Conservation (phyloP, 2,888 invertebrate species). For the Drosophila neutralis region DNA sequence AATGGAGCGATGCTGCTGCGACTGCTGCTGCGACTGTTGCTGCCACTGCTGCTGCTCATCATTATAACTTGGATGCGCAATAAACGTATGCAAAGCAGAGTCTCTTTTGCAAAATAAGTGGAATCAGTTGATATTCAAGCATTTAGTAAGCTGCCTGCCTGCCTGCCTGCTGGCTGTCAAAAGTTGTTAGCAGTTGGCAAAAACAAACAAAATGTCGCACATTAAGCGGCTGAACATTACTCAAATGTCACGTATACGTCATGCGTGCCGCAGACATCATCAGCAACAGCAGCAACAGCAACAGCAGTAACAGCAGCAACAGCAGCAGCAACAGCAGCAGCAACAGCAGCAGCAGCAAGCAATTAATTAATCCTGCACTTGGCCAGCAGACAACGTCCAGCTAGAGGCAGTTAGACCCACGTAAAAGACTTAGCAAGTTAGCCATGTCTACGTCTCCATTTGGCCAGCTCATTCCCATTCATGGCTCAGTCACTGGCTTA, state of each 20-base stretch:
- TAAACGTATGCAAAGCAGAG: constrained; percentile 57
- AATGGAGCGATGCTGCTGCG: constrained; percentile 36
- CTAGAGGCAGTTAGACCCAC: constrained; percentile 43
- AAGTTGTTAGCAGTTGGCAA: constrained; percentile 52
- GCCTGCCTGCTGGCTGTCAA: constrained; percentile 36
- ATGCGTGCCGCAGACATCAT: constrained; percentile 57
- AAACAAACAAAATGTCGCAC: constrained; percentile 79
- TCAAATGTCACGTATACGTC: constrained; percentile 80
- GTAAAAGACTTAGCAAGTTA: constrained; percentile 36
- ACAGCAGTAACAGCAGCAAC: constrained; percentile 10
- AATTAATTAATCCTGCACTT: constrained; percentile 79
- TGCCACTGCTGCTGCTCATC: constrained; percentile 61
- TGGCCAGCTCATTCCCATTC: constrained; percentile 60
- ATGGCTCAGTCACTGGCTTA: constrained; percentile 63
- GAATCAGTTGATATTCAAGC: constrained; percentile 47
- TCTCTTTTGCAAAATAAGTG: constrained; percentile 29
- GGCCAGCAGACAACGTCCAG: constrained; percentile 51
- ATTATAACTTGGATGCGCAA: constrained; percentile 63
- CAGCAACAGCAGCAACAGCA: constrained; percentile 25
- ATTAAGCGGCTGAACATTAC: constrained; percentile 74
- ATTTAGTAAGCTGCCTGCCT: background rate
- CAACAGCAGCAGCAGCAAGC: constrained; percentile 31
- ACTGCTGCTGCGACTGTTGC: too few relatives aligned
- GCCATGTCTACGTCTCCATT: constrained; percentile 58
- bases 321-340: constrained; percentile 1